Evolutionary conservation across 1,140 invertebrate genomes (phyloP).

Genomic region (Mya arenaria): DNA sequence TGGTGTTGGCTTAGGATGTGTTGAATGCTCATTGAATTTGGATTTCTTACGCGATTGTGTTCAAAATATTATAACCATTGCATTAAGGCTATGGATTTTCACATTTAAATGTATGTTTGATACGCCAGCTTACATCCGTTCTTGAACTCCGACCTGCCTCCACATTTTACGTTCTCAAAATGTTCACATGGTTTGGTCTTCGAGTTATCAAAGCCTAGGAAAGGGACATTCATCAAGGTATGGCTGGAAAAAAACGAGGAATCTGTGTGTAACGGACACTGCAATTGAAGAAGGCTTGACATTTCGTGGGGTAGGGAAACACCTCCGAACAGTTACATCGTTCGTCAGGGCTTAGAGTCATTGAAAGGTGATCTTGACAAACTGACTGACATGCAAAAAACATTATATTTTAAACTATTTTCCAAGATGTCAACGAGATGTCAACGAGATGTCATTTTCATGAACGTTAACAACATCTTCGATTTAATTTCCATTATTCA

Average conservation of each 20-base stretch:
- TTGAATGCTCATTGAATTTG: neutral
- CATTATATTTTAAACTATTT: too few relatives aligned
- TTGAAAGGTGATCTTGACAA: too few relatives aligned
- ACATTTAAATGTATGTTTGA: too few relatives aligned
- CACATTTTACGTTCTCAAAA: constrained; percentile 60
- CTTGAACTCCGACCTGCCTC: constrained; percentile 53
- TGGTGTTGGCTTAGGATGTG: neutral
- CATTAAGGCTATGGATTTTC: too few relatives aligned
- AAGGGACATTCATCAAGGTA: constrained; percentile 64
- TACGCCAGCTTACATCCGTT: constrained; percentile 55
- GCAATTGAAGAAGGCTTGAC: constrained; percentile 67
- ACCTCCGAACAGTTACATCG: constrained; percentile 27
- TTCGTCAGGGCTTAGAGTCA: constrained; percentile 34
- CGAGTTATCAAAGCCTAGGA: constrained; percentile 58
- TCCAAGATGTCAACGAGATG: too few relatives aligned
- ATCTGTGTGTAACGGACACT: constrained; percentile 26
- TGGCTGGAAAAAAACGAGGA: constrained; percentile 55
- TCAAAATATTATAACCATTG: too few relatives aligned
- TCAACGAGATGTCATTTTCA: too few relatives aligned
- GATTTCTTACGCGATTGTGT: too few relatives aligned
- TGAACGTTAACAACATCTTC: too few relatives aligned
- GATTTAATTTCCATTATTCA: too few relatives aligned
- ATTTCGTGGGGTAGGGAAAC: constrained; percentile 60
- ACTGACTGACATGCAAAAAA: too few relatives aligned
- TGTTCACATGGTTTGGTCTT: constrained; percentile 53